Conservation (phyloP, 2,888 invertebrate species). For the Tiliacea citrago region DNA sequence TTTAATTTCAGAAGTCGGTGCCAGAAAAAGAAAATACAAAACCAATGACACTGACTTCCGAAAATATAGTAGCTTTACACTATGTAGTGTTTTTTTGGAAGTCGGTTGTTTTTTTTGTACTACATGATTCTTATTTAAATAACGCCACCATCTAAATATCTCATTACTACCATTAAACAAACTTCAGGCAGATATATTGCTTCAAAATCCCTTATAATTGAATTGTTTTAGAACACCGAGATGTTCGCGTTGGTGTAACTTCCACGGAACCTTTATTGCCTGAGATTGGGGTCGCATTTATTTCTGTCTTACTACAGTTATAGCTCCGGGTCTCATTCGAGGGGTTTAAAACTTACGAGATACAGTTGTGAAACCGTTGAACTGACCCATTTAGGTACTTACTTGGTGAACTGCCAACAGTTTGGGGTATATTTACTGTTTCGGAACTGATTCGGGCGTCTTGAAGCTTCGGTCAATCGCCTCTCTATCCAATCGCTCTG, state of each 20-base stretch:
- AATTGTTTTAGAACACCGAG: constrained; percentile 44
- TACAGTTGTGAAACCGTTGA: constrained; percentile 5
- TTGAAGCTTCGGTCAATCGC: neutral
- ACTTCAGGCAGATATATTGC: constrained; percentile 30
- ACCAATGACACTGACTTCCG: too few relatives aligned
- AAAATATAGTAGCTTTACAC: too few relatives aligned
- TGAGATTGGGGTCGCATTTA: constrained; percentile 42
- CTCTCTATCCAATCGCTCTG: constrained; percentile 11
- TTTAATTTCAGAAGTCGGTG: too few relatives aligned
- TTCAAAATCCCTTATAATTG: constrained; percentile 44
- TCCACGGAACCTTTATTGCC: constrained; percentile 33
- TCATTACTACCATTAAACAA: constrained; percentile 22
- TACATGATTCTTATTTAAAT: neutral
- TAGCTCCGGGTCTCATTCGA: constrained; percentile 12
- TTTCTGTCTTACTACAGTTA: constrained; percentile 25
- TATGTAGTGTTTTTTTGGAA: too few relatives aligned
- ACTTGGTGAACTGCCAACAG: neutral
- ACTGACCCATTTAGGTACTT: neutral
- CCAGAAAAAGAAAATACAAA: too few relatives aligned
- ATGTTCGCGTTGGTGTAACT: constrained; percentile 13
- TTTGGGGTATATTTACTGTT: constrained; percentile 10
- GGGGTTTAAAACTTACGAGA: constrained; percentile 32
- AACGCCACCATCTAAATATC: constrained; percentile 2
- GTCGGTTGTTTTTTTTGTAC: too few relatives aligned
- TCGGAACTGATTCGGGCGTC: constrained; percentile 6